Conservation (phyloP, 2,797 vertebrate genomes). For the Tenualosa thibaudeaui region DNA sequence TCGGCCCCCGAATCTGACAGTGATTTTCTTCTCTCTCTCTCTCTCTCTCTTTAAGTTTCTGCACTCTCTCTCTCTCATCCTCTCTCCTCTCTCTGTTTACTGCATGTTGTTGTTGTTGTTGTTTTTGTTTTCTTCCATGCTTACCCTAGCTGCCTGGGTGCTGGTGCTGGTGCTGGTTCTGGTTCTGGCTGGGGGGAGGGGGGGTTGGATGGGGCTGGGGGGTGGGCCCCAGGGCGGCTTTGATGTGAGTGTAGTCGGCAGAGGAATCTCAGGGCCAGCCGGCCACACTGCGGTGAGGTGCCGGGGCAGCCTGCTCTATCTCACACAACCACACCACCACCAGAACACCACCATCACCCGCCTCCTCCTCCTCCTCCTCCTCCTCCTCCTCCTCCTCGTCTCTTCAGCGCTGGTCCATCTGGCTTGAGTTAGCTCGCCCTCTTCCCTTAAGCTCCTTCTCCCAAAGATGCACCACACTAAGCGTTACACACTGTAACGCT, state of each 20-base stretch:
- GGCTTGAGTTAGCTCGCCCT: slow-evolving; percentile 39
- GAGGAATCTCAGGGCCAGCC: slow-evolving; percentile 36
- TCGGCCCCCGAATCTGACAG: slow-evolving; percentile 53
- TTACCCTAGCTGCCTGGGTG: slow-evolving; percentile 23
- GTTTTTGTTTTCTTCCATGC: slow-evolving; percentile 48
- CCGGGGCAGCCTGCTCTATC: slow-evolving; percentile 45
- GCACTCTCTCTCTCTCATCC: not conserved
- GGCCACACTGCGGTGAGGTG: slow-evolving; percentile 30
- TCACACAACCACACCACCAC: slow-evolving; percentile 29
- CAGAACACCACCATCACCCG: not conserved
- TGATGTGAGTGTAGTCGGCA: slow-evolving; percentile 57
- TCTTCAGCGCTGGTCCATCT: slow-evolving; percentile 37
- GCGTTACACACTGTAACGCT: not conserved
- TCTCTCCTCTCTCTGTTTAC: not conserved
- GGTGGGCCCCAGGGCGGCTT: slow-evolving; percentile 60
- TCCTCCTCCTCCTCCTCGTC: slow-evolving; percentile 7
- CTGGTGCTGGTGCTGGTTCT: slow-evolving; percentile 5
- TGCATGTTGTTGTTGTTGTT: slow-evolving; percentile 32
- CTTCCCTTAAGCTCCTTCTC: slow-evolving; percentile 6
- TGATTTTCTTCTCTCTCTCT: slow-evolving; percentile 40
- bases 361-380: not conserved
- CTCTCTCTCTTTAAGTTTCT: not conserved
- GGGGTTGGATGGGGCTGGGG: slow-evolving; percentile 31
- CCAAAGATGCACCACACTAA: not conserved
- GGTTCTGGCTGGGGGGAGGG: no score